Conservation (phyloP, 2,113 vertebrate genomes). For the Aptenodytes forsteri region DNA sequence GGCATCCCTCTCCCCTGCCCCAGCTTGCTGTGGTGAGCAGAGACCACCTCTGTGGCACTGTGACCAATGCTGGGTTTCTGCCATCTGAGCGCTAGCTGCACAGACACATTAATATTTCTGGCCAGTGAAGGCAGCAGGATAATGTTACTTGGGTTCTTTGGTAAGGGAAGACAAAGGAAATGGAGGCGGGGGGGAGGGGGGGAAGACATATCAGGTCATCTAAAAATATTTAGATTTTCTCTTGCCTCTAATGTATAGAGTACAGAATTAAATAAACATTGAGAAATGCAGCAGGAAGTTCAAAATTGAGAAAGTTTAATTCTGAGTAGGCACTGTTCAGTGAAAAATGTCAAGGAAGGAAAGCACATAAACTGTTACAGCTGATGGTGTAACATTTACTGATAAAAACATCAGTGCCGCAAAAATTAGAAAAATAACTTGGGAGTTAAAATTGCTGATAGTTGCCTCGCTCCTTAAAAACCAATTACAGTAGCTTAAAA, state of each 20-base stretch:
- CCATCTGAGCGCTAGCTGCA: fast-evolving
- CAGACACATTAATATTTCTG: no score
- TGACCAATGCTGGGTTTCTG: not conserved
- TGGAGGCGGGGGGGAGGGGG: no score
- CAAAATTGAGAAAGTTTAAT: not conserved
- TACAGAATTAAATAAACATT: not conserved
- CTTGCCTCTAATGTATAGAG: not conserved
- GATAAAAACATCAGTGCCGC: not conserved
- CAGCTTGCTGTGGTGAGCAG: not conserved
- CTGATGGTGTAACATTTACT: not conserved
- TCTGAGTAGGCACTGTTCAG: no score
- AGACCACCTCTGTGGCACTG: not conserved
- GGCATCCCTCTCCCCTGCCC: fast-evolving
- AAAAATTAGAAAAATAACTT: fast-evolving
- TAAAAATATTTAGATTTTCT: not conserved
- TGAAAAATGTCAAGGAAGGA: not conserved
- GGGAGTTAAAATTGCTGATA: fast-evolving
- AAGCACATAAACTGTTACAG: not conserved
- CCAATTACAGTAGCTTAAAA: not conserved
- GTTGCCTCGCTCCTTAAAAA: not conserved
- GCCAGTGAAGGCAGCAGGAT: not conserved
- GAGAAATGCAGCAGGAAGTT: not conserved
- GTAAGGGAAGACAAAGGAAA: not conserved
- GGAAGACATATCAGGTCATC: no score
- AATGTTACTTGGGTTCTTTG: not conserved